phyloP scores from a whole-genome alignment of 2,888 invertebrate species.

The Apotomis betuletana region DNA sequence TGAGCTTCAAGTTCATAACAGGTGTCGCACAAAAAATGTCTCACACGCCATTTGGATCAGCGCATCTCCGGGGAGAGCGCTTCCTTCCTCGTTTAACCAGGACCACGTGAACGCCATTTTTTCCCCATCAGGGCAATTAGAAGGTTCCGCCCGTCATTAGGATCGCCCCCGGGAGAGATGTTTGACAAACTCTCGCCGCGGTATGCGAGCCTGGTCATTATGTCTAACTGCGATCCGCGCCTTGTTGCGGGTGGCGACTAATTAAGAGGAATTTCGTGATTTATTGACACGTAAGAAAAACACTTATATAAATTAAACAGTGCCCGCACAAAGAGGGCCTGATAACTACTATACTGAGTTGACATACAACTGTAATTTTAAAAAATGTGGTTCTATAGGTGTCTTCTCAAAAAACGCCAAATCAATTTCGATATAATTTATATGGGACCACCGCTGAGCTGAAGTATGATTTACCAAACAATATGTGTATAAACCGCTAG shows the following conservation, averaged over 20 bases:
- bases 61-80: constrained; percentile 44
- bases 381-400: no score
- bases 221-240: constrained; percentile 53
- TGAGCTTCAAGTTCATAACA: constrained; percentile 3
- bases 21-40: constrained; percentile 27
- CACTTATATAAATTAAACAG: no score
- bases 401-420: no score
- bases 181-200: constrained; percentile 58
- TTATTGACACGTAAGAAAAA: constrained; percentile 48
- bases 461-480: no score
- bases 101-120: constrained; percentile 62
- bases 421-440: no score
- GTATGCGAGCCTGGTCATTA: constrained; percentile 74
- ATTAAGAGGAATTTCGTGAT: constrained; percentile 58
- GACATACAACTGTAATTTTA: no score
- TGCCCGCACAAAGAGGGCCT: no score
- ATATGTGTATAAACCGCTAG: no score
- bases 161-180: constrained; percentile 60
- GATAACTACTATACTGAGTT: no score
- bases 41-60: constrained; percentile 20
- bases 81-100: constrained; percentile 66
- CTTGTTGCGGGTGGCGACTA: constrained; percentile 65
- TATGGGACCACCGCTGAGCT: no score
- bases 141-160: constrained; percentile 39
- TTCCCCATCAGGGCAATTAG: constrained; percentile 60